Evolutionary conservation across 2,113 vertebrate species (phyloP), one percentile per base, ranked within the genome.

Genomic region (Meles meles): DNA sequence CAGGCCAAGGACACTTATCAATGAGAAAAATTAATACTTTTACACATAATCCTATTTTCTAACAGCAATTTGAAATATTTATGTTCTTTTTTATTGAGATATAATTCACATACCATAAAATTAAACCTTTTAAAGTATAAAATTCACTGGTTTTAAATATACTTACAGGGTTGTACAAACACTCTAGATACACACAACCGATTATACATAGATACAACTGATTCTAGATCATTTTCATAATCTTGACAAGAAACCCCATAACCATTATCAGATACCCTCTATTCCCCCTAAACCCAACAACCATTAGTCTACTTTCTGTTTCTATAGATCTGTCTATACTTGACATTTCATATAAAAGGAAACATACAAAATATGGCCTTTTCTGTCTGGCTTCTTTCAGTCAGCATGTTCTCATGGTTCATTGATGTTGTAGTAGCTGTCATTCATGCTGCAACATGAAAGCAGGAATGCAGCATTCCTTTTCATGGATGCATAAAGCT

Each of bases 181-280:
- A 80, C 17, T 55, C 52, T 55, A 55, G 52, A 55, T 55, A 55
- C 6, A 55, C 18, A 55, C 52, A 55, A 55, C 17, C 18, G 52
- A 55, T 55, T 55, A 55, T 55, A 55, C 52, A 55, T 55, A 17
- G 5, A 55, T 37, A 84, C 9, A 34, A 86, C 23, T 39, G 91
- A 77, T 74, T 93, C 72, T 34, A 93, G 67, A 94, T 72, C 63
- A 94, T 47, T 74, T 97, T 88, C 39, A 71, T n/a, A 10, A 57
- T 20, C 42, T 67, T 20, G 14, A 61, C 65, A 85, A 93, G 63
- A 88, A 93, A 94, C 21, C 65, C 65, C 27, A 29, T 37, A 72
- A 34, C 42, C n/a, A 80, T 55, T 63, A 79, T 49, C 39, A 94
- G 85, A 84, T 15, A 63, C 9, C 55, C 14, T 1, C 29, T 5